A percentile compares a stretch with the other conserved stretches of the same genome.
Conservation (phyloP, 2,797 vertebrate genomes). For the Sebastes trivittatus region DNA sequence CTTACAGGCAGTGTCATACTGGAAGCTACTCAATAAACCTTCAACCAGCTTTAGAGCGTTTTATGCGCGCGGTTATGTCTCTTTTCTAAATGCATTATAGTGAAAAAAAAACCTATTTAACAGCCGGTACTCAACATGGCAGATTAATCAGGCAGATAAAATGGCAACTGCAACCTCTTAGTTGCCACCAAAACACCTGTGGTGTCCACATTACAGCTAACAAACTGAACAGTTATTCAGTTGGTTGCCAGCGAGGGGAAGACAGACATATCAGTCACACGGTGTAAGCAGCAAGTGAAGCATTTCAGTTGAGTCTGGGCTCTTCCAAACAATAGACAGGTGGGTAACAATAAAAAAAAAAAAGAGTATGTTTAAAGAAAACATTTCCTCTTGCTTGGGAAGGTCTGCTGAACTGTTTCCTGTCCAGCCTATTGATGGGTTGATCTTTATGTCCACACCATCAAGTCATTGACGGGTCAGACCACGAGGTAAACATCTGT, state of each 20-base stretch:
- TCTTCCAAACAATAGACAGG: neutral
- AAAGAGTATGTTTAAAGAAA: neutral
- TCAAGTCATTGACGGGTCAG: neutral
- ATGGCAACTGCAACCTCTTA: neutral
- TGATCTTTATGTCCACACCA: neutral
- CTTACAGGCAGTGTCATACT: neutral
- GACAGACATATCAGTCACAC: conserved; percentile 22
- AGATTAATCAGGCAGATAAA: conserved; percentile 31
- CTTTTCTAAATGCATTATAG: neutral
- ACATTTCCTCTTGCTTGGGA: neutral
- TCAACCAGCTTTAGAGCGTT: neutral
- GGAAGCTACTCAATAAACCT: conserved; percentile 13
- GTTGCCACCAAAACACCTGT: conserved; percentile 31
- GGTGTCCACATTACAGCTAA: neutral
- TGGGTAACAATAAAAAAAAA: neutral
- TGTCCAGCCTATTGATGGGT: neutral
- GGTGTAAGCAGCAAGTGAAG: conserved; percentile 6
- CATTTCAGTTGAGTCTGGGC: neutral
- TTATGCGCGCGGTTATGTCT: conserved; percentile 22
- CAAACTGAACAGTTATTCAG: conserved; percentile 1
- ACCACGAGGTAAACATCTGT: conserved; percentile 16
- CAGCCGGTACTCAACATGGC: conserved; percentile 23
- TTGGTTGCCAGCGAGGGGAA: neutral
- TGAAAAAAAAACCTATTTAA: neutral
- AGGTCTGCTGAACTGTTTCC: neutral